These are phyloP conservation scores for Luffia ferchaultella DNA, from an alignment of 2,888 invertebrate genomes.

Conservation along the genomic window DNA sequence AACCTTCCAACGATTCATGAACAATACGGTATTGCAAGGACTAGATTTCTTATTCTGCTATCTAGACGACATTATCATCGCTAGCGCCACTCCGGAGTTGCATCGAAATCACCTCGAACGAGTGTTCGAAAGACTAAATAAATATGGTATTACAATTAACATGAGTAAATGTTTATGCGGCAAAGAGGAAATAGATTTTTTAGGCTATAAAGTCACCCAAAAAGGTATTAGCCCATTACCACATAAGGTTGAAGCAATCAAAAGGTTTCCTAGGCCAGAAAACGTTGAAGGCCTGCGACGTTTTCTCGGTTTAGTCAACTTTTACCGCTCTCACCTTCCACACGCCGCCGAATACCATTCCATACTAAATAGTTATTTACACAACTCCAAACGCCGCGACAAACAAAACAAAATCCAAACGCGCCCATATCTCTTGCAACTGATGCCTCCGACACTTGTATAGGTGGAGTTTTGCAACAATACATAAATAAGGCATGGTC, in stretches of 20 bases:
- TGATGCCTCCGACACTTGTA: constrained; percentile 7
- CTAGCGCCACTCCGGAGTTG: not conserved
- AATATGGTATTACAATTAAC: constrained; percentile 11
- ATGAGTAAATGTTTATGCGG: constrained; percentile 11
- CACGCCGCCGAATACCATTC: constrained; percentile 7
- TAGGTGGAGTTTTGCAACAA: constrained; percentile 12
- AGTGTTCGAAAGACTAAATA: constrained; percentile 4
- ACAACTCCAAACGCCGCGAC: constrained; percentile 8
- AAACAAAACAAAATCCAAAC: constrained; percentile 6
- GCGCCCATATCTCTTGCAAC: constrained; percentile 6
- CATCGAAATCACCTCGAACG: constrained; percentile 8
- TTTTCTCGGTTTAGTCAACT: constrained; percentile 12
- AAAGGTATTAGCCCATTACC: not conserved
- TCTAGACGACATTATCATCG: constrained; percentile 10
- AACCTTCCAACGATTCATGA: constrained; percentile 25
- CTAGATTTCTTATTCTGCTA: constrained; percentile 5
- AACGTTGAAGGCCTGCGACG: constrained; percentile 1
- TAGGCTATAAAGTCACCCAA: not conserved
- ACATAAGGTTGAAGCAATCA: constrained; percentile 6
- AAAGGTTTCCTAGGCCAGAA: not conserved
- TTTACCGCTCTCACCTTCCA: constrained; percentile 8
- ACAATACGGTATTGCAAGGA: constrained; percentile 14
- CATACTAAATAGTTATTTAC: constrained; percentile 4
- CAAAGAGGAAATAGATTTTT: not conserved
- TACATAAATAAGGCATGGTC: constrained; percentile 3